Base-by-base conservation (phyloP, 2,797 vertebrate species). In the Tadarida brasiliensis region DNA sequence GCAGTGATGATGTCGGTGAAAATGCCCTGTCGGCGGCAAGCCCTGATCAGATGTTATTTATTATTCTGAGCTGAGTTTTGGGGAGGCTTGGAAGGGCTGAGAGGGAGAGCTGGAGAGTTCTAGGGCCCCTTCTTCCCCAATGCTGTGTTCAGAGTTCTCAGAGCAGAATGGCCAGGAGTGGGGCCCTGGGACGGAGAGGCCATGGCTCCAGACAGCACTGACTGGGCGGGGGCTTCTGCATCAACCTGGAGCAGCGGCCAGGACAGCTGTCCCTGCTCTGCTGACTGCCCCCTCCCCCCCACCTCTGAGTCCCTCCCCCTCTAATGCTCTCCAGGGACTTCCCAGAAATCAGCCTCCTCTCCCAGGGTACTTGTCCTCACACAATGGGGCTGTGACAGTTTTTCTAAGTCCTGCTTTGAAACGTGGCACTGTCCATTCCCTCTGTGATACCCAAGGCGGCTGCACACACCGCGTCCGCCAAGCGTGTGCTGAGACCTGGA, bases 401-500 rank as follows among this genome's bases (percentile, higher is more conserved):
- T 98, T 56, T 86, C 82, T 96, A 97, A 98, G 97, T 93, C 96
- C 97, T 91, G 94, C 97, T 97, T 96, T 96, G 98, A 97, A 98
- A 98, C 51, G 85, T 98, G 98, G 98, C 97, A 94, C 97, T 92
- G 90, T 97, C 94, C 95, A 94, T 97, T 97, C 96, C 98, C 97
- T 98, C 92, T 96, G 96, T 90, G 97, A 87, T 93, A 89, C 97
- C 94, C 61, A 93, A 97, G 98, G 97, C 97, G 95, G 96, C 98
- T 91, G 78, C 57, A 90, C 96, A 61, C 96, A 93, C 96, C 90
- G 74, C 87, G 49, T 47, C n/a, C 92, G 47, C 96, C 97, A 90
- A 96, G 98, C 88, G 89, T 77, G 94, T 63, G 63, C 56, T 57
- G 81, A 90, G 97, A 96, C 94, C 84, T 0, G 0, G 97, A 97